Base-by-base conservation (phyloP, 2,113 vertebrate species). In the Oncorhynchus tshawytscha region DNA sequence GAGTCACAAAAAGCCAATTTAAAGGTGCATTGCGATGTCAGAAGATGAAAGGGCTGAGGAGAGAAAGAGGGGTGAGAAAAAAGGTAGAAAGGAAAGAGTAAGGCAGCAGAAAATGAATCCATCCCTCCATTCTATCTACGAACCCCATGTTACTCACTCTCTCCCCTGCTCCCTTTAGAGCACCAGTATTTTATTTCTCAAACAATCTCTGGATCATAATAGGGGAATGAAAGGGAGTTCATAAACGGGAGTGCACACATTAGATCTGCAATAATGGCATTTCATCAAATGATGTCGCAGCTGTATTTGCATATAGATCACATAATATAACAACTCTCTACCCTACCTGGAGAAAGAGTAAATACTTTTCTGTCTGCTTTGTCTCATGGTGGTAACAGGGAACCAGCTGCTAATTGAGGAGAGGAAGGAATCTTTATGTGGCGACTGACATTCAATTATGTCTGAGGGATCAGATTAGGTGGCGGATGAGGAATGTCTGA, bases 241-340 rank as follows among this genome's bases (percentile, higher is more conserved):
- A 94, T 90, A 89, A 88, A 91, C 86, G 91, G 85, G 89, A 93
- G 86, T 88, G 88, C 88, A 91, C 88, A 91, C 86, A 91, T 92
- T 90, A 91, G 88, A 92, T 91, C 82, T 82, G 84, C 86, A 81
- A 87, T 93, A 93, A 94, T 93, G 90, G 88, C 90, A 91, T 92
- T 83, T 90, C 89, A 93, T 93, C 91, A 93, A 74, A 89, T 78
- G 83, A 85, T 29, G 72, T 49, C 18, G 25, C 65, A 79, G 83
- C 88, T 88, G 83, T 86, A 86, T 94, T 94, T 94, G 94, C 94
- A 94, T 94, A 94, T 94, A 94, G 93, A 94, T 94, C 82, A 92
- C 87, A 92, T 88, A 86, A 91, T 89, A 90, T 92, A 94, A 94
- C 92, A 92, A 92, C 82, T 92, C 76, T 82, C 73, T 79, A 81